Percentiles rank a stretch among this genome's conserved stretches.
These are phyloP conservation scores for Heliocidaris erythrogramma DNA, from an alignment of 35 echinoderm and acorn worm genomes.

Conservation along the genomic window DNA sequence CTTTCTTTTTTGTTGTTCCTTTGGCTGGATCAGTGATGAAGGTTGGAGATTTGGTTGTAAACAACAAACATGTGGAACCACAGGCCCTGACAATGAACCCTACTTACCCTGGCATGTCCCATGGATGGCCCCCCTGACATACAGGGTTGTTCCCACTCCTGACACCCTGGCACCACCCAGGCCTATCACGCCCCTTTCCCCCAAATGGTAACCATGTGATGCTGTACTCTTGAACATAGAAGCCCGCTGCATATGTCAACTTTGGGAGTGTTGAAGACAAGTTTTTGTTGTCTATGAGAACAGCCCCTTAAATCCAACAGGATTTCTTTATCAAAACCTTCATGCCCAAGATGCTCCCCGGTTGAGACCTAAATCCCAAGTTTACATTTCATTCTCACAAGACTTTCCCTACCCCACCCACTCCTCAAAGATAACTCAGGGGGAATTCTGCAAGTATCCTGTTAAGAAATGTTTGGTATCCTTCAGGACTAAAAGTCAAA, in stretches of 20 bases:
- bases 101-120: constrained; percentile 1
- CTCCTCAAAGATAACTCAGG: not conserved
- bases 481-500: not conserved
- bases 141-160: not conserved
- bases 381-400: constrained; percentile 22
- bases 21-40: constrained; percentile 21
- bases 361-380: constrained; percentile 1
- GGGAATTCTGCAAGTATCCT: not conserved
- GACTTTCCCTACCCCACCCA: not conserved
- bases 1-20: not conserved
- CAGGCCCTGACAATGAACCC: constrained; percentile 3
- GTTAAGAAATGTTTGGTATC: not conserved
- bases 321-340: constrained; percentile 41
- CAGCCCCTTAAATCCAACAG: constrained; percentile 3
- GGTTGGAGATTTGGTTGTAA: constrained; percentile 36
- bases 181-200: not conserved
- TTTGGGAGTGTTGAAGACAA: not conserved
- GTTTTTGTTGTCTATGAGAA: not conserved
- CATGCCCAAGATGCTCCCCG: constrained; percentile 22
- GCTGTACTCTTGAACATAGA: not conserved
- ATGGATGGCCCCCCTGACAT: constrained; percentile 1
- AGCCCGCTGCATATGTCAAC: not conserved
- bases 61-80: constrained; percentile 8
- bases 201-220: not conserved
- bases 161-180: not conserved